phyloP scores from a whole-genome alignment of 2,113 vertebrate species.

The Colinus virginianus region DNA sequence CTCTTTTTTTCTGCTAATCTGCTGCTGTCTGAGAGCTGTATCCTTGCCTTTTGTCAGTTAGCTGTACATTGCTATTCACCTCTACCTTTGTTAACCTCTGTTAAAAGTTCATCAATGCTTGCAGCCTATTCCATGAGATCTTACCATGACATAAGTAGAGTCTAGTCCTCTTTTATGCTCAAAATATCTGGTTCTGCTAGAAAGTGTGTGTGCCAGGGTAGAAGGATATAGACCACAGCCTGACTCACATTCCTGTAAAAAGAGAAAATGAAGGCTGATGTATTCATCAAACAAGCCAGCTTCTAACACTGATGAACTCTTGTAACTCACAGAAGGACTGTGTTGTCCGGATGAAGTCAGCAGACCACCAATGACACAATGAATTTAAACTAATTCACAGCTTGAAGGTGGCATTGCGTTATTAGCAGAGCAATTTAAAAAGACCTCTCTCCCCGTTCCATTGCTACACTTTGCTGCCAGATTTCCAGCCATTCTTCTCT shows the following conservation, averaged over 20 bases:
- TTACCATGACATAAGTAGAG: not conserved
- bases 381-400: not conserved
- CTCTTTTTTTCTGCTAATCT: not conserved
- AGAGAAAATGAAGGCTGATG: not conserved
- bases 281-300: not conserved
- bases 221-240: not conserved
- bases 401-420: slow-evolving; percentile 9
- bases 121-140: not conserved
- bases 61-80: not conserved
- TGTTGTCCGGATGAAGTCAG: not conserved
- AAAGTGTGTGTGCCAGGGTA: not conserved
- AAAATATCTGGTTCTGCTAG: not conserved
- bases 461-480: slow-evolving; percentile 63
- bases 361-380: not conserved
- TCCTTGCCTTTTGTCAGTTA: not conserved
- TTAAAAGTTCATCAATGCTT: not conserved
- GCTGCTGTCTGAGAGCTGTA: not conserved
- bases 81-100: not conserved
- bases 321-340: not conserved
- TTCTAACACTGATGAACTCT: not conserved
- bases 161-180: not conserved
- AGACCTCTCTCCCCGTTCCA: slow-evolving; percentile 34
- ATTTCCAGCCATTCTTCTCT: slow-evolving; percentile 61
- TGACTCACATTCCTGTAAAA: not conserved
- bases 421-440: slow-evolving; percentile 53